Conservation (phyloP, 2,113 vertebrate species). For the Centrocercus urophasianus region DNA sequence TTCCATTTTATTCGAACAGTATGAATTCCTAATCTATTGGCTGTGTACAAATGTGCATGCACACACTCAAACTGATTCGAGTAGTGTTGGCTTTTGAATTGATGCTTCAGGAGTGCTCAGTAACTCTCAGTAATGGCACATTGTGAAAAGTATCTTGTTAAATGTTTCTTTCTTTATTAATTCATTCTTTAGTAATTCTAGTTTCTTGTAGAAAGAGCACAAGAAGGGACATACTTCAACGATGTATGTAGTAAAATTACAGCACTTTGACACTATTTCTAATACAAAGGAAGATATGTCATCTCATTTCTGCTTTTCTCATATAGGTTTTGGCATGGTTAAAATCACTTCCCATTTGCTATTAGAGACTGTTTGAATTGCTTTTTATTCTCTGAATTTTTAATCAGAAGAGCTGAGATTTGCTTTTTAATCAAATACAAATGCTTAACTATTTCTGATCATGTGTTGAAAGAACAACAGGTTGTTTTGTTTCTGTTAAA, state of each 20-base stretch:
- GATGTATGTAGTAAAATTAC: fast-evolving
- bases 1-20: not conserved
- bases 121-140: not conserved
- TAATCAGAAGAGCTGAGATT: not conserved
- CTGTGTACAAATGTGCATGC: not conserved
- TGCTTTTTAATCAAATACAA: constrained; percentile 3
- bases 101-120: not conserved
- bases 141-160: not conserved
- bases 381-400: not conserved
- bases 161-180: not conserved
- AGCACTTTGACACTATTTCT: not conserved
- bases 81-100: not conserved
- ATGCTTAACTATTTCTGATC: not conserved
- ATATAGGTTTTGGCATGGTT: not conserved
- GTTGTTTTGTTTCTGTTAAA: not conserved
- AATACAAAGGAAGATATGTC: not conserved
- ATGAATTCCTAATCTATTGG: not conserved
- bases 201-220: not conserved
- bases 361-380: not conserved
- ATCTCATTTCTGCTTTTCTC: not conserved
- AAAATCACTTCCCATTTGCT: not conserved
- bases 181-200: not conserved
- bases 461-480: not conserved
- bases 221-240: not conserved
- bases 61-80: not conserved